Conservation (phyloP, 2,888 invertebrate genomes). For the Lycophotia porphyrea region DNA sequence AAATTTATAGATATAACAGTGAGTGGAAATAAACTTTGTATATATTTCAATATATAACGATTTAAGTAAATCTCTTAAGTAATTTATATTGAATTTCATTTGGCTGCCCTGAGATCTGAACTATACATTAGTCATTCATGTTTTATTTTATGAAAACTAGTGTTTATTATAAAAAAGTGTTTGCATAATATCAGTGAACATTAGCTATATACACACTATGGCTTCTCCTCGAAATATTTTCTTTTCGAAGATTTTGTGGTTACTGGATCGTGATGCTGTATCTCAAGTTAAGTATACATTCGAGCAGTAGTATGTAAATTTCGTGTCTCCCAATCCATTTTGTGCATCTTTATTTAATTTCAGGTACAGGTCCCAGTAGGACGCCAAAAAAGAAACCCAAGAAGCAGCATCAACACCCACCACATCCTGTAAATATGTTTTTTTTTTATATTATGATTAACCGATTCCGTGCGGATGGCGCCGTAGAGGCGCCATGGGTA, state of each 20-base stretch:
- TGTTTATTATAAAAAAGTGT: constrained; percentile 7
- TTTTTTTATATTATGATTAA: constrained; percentile 43
- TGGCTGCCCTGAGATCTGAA: constrained; percentile 89
- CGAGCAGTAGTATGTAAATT: constrained; percentile 34
- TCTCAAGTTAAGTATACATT: constrained; percentile 68
- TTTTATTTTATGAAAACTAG: constrained; percentile 10
- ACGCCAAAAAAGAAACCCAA: constrained; percentile 87
- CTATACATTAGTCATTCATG: constrained; percentile 31
- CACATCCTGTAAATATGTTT: constrained; percentile 85
- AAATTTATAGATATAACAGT: constrained; percentile 86
- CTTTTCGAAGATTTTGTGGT: constrained; percentile 37
- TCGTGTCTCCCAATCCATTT: constrained; percentile 33
- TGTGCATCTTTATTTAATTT: constrained; percentile 66
- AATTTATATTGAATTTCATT: constrained; percentile 87
- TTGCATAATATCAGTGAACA: constrained; percentile 63
- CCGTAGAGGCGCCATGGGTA: too few relatives aligned
- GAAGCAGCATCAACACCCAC: constrained; percentile 81
- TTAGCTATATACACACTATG: constrained; percentile 34
- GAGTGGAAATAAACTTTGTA: constrained; percentile 88
- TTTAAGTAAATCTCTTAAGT: constrained; percentile 90
- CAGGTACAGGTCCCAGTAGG: constrained; percentile 83
- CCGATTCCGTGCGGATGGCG: too few relatives aligned
- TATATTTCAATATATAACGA: constrained; percentile 89
- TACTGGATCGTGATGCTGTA: constrained; percentile 48
- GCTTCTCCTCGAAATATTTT: constrained; percentile 62